Conservation (phyloP, 2,797 vertebrate genomes). For the Acipenser transmontanus region DNA sequence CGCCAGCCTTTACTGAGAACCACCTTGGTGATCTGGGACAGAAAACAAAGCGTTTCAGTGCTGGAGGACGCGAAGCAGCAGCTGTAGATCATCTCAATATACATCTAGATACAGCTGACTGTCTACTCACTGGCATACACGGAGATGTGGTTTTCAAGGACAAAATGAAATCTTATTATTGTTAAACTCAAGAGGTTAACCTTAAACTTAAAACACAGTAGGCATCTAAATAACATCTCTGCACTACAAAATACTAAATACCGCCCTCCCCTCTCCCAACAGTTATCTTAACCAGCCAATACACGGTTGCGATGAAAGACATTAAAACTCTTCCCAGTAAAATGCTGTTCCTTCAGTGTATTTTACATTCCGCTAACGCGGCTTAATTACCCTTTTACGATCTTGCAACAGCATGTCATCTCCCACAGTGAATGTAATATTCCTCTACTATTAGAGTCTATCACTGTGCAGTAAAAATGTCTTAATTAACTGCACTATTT, state of each 20-base stretch:
- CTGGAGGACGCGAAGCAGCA: neutral
- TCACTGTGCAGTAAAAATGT: slow-evolving; percentile 39
- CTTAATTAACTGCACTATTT: slow-evolving; percentile 40
- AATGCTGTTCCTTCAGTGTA: neutral
- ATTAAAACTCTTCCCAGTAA: too few species aligned
- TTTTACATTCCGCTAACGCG: neutral
- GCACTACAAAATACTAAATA: too few species aligned
- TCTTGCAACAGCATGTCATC: slow-evolving; percentile 31
- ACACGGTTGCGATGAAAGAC: too few species aligned
- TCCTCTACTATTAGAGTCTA: slow-evolving; percentile 38
- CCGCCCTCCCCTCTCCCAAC: too few species aligned
- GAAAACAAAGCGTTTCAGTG: neutral
- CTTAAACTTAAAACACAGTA: too few species aligned
- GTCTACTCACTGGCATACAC: neutral
- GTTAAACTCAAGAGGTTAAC: neutral
- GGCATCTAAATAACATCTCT: too few species aligned
- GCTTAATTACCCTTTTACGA: slow-evolving; percentile 34
- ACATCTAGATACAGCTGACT: too few species aligned
- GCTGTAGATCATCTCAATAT: too few species aligned
- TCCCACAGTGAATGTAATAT: slow-evolving; percentile 44
- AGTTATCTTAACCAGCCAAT: too few species aligned
- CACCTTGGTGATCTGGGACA: slow-evolving; percentile 84
- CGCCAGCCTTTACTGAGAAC: slow-evolving; percentile 97
- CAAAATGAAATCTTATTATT: neutral
- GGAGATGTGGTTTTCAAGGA: neutral